These are phyloP conservation scores for Ictidomys tridecemlineatus DNA, from an alignment of 2,113 vertebrate species.

Conservation along the genomic window DNA sequence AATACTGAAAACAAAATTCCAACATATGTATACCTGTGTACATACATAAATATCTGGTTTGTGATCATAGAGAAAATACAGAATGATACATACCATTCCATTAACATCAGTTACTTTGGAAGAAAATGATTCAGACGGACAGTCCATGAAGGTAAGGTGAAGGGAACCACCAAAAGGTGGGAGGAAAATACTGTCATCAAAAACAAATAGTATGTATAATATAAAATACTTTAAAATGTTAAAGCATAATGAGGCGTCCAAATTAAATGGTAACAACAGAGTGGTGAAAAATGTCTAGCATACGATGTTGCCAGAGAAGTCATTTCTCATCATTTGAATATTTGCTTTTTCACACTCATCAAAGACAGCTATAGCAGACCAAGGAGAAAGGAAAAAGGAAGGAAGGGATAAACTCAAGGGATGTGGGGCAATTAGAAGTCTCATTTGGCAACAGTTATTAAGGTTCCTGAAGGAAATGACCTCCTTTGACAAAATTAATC, in stretches of 20 bases:
- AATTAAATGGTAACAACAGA: not conserved
- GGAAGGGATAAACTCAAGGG: not conserved
- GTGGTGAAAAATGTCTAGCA: not conserved
- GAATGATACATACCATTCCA: not conserved
- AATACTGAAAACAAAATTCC: not conserved
- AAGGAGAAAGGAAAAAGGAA: not conserved
- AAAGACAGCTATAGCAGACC: not conserved
- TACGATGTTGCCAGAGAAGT: not conserved
- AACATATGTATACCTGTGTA: not conserved
- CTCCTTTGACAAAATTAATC: not conserved
- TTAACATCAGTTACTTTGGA: not conserved
- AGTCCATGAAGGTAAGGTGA: not conserved
- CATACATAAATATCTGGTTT: not conserved
- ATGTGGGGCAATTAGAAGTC: too few species aligned
- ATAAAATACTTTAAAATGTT: not conserved
- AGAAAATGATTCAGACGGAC: not conserved
- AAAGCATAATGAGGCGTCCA: not conserved
- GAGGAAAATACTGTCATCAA: not conserved
- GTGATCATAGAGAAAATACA: not conserved
- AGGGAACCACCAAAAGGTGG: not conserved
- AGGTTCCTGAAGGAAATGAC: not conserved
- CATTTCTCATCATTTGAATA: not conserved
- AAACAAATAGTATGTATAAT: too few species aligned
- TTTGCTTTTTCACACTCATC: not conserved
- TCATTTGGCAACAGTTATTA: not conserved